phyloP scores from a whole-genome alignment of 2,797 vertebrate species.

The Eidolon dupreanum region DNA sequence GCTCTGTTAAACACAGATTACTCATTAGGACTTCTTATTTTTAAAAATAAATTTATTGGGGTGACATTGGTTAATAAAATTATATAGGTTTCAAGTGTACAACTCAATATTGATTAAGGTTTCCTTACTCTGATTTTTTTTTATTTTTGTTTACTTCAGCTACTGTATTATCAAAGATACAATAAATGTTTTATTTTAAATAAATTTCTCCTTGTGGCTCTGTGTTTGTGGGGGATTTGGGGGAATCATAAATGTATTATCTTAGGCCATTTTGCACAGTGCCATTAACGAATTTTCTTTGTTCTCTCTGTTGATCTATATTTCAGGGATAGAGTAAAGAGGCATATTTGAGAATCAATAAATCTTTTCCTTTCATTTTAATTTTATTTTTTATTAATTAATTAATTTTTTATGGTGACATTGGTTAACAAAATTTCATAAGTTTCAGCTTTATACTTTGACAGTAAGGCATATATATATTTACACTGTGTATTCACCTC shows the following conservation, averaged over 20 bases:
- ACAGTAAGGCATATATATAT: no score
- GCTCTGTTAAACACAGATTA: neutral
- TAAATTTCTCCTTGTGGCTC: neutral
- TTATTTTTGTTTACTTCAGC: neutral
- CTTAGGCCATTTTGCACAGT: neutral
- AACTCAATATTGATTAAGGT: neutral
- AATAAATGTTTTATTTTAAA: conserved; percentile 35
- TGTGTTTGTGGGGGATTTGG: neutral
- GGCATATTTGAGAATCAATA: no score
- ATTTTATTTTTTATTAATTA: no score
- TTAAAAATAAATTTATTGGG: no score
- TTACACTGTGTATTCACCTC: no score
- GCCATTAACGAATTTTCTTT: neutral
- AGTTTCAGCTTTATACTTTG: no score
- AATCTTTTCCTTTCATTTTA: no score
- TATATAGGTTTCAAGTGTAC: no score
- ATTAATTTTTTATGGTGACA: no score
- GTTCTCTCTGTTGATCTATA: neutral
- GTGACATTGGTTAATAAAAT: no score
- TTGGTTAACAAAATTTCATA: no score
- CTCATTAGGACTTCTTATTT: neutral
- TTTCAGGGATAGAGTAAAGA: no score
- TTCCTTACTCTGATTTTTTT: neutral
- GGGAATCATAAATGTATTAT: neutral
- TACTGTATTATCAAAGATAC: neutral